A percentile compares a stretch with the other conserved stretches of the same genome.
These are phyloP conservation scores for Ostrea denselamellosa DNA, from an alignment of 1,140 invertebrate species.

Conservation along the genomic window DNA sequence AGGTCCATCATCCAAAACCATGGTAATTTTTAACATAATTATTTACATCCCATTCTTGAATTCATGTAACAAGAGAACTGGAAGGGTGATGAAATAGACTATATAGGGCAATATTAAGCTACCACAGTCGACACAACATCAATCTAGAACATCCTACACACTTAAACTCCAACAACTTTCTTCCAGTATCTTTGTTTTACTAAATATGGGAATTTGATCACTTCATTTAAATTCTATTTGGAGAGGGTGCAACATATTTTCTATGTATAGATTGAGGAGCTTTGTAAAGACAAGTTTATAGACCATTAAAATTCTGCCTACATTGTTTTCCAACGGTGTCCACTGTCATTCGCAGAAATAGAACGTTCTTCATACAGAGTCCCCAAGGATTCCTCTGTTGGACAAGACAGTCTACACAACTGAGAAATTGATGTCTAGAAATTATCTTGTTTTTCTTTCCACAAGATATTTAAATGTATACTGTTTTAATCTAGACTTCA, in stretches of 20 bases:
- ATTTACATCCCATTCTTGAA: not conserved
- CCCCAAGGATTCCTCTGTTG: not conserved
- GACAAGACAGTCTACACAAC: not conserved
- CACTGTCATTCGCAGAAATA: not conserved
- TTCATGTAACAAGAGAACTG: not conserved
- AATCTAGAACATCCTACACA: not conserved
- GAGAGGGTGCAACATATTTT: not conserved
- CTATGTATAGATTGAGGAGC: not conserved
- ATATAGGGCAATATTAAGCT: not conserved
- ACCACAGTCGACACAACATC: not conserved
- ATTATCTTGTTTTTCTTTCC: not conserved
- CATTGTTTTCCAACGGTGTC: not conserved
- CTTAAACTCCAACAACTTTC: not conserved
- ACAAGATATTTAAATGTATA: not conserved
- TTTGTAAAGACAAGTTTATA: not conserved
- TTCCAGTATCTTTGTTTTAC: too few relatives aligned
- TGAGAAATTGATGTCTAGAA: not conserved
- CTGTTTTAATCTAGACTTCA: conserved; percentile 9
- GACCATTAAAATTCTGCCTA: not conserved
- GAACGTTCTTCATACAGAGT: not conserved
- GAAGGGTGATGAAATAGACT: not conserved
- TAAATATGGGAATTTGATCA: too few relatives aligned
- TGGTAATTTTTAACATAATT: conserved; percentile 5
- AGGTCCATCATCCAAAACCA: not conserved
- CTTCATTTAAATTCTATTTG: too few relatives aligned